phyloP scores from a whole-genome alignment of 2,113 vertebrate genomes.

The Anhinga anhinga region DNA sequence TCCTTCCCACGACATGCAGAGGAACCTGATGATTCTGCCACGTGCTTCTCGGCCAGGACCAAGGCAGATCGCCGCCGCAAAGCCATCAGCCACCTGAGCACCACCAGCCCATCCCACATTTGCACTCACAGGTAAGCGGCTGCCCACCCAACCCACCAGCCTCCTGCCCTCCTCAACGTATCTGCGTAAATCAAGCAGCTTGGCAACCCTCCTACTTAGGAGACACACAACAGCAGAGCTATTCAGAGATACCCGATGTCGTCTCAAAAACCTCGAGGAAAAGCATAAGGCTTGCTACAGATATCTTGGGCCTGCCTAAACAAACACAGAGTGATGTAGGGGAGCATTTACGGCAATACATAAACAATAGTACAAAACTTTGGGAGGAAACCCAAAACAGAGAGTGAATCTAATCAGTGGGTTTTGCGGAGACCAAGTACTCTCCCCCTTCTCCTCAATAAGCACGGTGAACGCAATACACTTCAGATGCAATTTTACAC shows the following conservation, averaged over 20 bases:
- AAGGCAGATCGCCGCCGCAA: rapidly evolving
- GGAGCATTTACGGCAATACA: not conserved
- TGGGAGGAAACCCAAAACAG: not conserved
- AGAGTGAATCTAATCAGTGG: not conserved
- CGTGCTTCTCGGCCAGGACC: rapidly evolving
- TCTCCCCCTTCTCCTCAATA: not conserved
- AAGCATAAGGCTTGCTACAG: not conserved
- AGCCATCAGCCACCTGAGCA: not conserved
- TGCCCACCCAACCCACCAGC: not conserved
- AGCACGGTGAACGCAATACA: not conserved
- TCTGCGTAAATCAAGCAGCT: not conserved
- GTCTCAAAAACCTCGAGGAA: not conserved
- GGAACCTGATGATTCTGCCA: not conserved
- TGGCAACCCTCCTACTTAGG: not conserved
- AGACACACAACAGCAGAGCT: not conserved
- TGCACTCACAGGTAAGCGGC: not conserved
- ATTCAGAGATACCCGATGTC: not conserved
- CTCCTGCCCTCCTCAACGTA: not conserved
- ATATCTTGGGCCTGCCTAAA: not conserved
- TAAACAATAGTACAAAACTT: not conserved
- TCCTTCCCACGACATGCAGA: not conserved
- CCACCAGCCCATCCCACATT: not conserved
- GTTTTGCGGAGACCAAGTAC: not conserved
- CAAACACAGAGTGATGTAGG: not conserved
- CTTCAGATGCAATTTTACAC: not conserved